Evolutionary conservation across 2,113 vertebrate species (phyloP), one percentile per base, ranked within the genome.

Genomic region (Plestiodon gilberti): DNA sequence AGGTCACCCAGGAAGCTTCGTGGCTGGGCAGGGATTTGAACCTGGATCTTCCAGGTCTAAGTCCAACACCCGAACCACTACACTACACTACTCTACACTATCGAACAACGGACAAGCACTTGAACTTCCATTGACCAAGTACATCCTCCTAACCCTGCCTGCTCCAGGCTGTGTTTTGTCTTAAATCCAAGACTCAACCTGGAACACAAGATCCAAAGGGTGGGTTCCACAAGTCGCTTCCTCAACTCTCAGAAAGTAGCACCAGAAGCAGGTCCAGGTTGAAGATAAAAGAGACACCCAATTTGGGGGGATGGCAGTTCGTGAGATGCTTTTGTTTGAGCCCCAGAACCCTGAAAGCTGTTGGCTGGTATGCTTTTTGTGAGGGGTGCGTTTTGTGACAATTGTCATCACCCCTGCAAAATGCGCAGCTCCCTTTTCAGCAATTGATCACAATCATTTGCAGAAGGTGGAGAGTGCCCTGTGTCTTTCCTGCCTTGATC

Each of bases 41-140:
- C n/a, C n/a, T n/a, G n/a, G n/a, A n/a, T n/a, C n/a, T n/a, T n/a
- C n/a, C n/a, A n/a, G n/a, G n/a, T n/a, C n/a, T n/a, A n/a, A n/a
- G n/a, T n/a, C n/a, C n/a, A n/a, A n/a, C n/a, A n/a, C n/a, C n/a
- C n/a, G n/a, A n/a, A n/a, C n/a, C n/a, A n/a, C n/a, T n/a, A n/a
- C n/a, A n/a, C n/a, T n/a, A n/a, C n/a, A n/a, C n/a, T n/a, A n/a
- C n/a, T n/a, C n/a, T n/a, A n/a, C n/a, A n/a, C n/a, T n/a, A n/a
- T n/a, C n/a, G n/a, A n/a, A n/a, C n/a, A n/a, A n/a, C 88, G 33
- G 55, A 80, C 28, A 91, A 89, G 87, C 0, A 0, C 62, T 87
- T 90, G 57, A 83, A 87, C 65, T 77, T 64, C 86, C 65, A 28
- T 0, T 0, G 55, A 82, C 75, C 59, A 77, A 80, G 83, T 73